A percentile compares a stretch with the other conserved stretches of the same genome.
Conservation (phyloP, 37 sponge, comb jelly and placozoan species). For the Petrosia ficiformis region DNA sequence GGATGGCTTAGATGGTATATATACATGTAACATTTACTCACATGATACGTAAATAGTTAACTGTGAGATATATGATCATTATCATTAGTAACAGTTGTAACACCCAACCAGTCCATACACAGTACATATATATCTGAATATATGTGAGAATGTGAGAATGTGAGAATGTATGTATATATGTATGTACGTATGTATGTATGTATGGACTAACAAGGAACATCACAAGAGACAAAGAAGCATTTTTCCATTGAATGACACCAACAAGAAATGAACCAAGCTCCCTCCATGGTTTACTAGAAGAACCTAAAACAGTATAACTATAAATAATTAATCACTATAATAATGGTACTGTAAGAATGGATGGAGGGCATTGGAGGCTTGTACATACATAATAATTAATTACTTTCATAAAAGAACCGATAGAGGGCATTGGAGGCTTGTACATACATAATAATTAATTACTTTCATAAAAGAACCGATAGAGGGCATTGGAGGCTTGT, state of each 20-base stretch:
- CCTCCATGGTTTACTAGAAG: neutral
- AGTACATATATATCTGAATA: slow-evolving; percentile 64
- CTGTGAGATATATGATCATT: slow-evolving; percentile 37
- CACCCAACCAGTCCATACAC: slow-evolving; percentile 80
- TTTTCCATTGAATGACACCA: neutral
- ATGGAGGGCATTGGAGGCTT: no score
- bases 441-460: neutral
- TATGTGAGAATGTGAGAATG: slow-evolving; percentile 12
- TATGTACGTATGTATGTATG: neutral
- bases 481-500: no score
- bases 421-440: no score
- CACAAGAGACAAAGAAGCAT: neutral
- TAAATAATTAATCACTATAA: neutral
- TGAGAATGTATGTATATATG: neutral
- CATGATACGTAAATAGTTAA: slow-evolving; percentile 56
- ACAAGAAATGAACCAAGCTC: neutral
- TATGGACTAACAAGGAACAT: neutral
- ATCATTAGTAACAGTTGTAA: slow-evolving; percentile 44
- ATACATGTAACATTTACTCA: slow-evolving; percentile 5
- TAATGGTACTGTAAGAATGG: neutral
- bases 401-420: no score
- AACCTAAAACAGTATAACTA: neutral
- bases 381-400: neutral
- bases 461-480: no score
- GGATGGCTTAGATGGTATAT: neutral